A percentile compares a stretch with the other conserved stretches of the same genome.
phyloP scores from a whole-genome alignment of 2,797 vertebrate genomes.

The Urophycis tenuis region DNA sequence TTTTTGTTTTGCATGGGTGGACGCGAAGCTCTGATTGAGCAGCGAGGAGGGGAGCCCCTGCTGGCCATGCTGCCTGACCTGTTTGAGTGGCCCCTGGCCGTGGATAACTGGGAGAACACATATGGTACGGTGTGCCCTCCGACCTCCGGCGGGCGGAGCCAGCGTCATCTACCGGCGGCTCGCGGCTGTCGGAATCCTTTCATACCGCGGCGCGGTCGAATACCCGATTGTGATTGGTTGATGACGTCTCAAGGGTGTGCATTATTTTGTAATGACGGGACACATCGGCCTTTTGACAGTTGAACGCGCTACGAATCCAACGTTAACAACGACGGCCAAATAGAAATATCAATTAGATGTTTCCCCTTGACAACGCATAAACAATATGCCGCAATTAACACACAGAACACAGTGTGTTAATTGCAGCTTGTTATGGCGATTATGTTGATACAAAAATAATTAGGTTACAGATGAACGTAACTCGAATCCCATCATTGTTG shows the following conservation, averaged over 20 bases:
- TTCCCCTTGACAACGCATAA: not conserved
- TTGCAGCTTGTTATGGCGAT: not conserved
- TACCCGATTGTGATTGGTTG: not conserved
- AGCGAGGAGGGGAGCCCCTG: conserved; percentile 78
- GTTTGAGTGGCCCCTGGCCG: conserved; percentile 87
- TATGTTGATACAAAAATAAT: not conserved
- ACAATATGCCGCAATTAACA: too few species aligned
- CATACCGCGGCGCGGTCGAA: not conserved
- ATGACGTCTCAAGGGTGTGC: not conserved
- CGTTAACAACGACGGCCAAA: not conserved
- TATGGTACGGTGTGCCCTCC: conserved; percentile 66
- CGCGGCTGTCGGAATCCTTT: not conserved
- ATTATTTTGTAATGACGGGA: not conserved
- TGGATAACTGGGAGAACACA: conserved; percentile 74
- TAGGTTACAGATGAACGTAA: not conserved
- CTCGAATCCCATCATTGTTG: not conserved
- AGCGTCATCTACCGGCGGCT: not conserved
- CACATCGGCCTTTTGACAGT: not conserved
- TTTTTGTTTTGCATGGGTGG: conserved; percentile 14
- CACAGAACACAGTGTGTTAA: not conserved
- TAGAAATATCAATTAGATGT: not conserved
- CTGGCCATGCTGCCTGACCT: conserved; percentile 73
- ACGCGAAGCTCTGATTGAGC: conserved; percentile 78
- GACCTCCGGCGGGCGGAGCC: not conserved
- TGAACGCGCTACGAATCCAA: not conserved